A percentile compares a stretch with the other conserved stretches of the same genome.
Conservation (phyloP, 2,113 vertebrate genomes). For the Rhinoderma darwinii region DNA sequence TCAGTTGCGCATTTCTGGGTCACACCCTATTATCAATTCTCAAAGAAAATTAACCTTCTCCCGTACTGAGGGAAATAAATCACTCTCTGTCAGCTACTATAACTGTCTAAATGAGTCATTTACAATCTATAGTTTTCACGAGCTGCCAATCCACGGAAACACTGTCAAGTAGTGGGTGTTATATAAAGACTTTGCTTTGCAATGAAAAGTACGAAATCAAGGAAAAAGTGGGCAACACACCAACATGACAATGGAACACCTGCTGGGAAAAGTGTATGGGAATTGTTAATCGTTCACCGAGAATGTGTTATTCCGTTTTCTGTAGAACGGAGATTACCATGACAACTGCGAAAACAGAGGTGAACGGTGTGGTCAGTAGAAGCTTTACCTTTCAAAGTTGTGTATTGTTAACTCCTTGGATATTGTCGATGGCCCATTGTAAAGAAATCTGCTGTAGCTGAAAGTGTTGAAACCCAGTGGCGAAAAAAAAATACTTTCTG, state of each 20-base stretch:
- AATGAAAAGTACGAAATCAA: conserved; percentile 16
- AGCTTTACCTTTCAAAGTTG: background rate
- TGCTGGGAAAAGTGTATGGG: conserved; percentile 24
- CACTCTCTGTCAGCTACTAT: conserved; percentile 20
- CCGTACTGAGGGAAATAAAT: conserved; percentile 16
- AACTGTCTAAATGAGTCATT: conserved; percentile 19
- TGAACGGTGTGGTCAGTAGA: background rate
- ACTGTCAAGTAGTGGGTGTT: conserved; percentile 13
- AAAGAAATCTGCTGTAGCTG: background rate
- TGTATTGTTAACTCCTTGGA: conserved; percentile 6
- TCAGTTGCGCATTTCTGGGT: background rate
- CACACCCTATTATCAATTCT: conserved; percentile 13
- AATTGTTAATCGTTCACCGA: background rate
- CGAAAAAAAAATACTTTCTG: too few species aligned
- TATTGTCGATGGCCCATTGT: background rate
- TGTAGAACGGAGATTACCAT: conserved; percentile 27
- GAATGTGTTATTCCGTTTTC: background rate
- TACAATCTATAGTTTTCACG: conserved; percentile 15
- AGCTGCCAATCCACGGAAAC: background rate
- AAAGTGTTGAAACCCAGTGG: too few species aligned
- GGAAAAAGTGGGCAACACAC: conserved; percentile 21
- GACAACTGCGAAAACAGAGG: conserved; percentile 4
- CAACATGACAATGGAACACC: conserved; percentile 4
- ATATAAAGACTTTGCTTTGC: background rate
- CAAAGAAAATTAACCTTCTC: conserved; percentile 11